Base-by-base conservation (phyloP, 2,113 vertebrate species). In the Pao palembangensis region DNA sequence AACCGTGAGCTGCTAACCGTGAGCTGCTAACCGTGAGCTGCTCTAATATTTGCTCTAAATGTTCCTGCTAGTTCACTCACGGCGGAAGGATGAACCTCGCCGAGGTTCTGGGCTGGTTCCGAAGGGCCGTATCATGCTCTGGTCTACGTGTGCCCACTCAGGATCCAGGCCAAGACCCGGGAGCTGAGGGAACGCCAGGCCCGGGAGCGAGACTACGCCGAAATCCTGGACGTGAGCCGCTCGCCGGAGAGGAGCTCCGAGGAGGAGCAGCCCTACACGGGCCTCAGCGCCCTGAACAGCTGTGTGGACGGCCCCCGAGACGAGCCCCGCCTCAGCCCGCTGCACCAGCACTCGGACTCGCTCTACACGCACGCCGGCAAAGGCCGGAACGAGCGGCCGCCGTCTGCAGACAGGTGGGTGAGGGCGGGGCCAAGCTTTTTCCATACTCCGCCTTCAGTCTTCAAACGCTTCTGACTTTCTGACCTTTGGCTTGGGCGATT, bases 101-200 rank as follows among this genome's bases (percentile, higher is more conserved):
- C 21, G 21, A 23, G 21, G 21, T 23, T n/a, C n/a, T n/a, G n/a
- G n/a, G n/a, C n/a, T n/a, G n/a, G n/a, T n/a, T n/a, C n/a, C n/a
- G n/a, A n/a, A n/a, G n/a, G n/a, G n/a, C n/a, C n/a, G n/a, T n/a
- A n/a, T n/a, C n/a, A n/a, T 23, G 21, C 21, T 7, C 25, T 28
- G 25, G 25, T 28, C 3, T 28, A 5, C 25, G 3, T 28, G 6
- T 28, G 25, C 6, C 25, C 25, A 28, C 25, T 41, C 79, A 98
- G 95, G 85, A 98, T 98, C 85, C 95, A 98, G 79, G 95, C 94
- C 12, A 98, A 98, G 87, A 96, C 93, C 48, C 85, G 94, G 19
- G 95, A 98, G 71, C 91, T 98, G 74, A 61, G 95, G 15, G 94
- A 98, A 71, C 89, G 92, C 0, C 95, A 96, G 73, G 94, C 95